Evolutionary conservation across 35 echinoderm and acorn worm species (phyloP), one percentile per base, ranked within the genome.

Genomic region (Ophiothrix spiculata): DNA sequence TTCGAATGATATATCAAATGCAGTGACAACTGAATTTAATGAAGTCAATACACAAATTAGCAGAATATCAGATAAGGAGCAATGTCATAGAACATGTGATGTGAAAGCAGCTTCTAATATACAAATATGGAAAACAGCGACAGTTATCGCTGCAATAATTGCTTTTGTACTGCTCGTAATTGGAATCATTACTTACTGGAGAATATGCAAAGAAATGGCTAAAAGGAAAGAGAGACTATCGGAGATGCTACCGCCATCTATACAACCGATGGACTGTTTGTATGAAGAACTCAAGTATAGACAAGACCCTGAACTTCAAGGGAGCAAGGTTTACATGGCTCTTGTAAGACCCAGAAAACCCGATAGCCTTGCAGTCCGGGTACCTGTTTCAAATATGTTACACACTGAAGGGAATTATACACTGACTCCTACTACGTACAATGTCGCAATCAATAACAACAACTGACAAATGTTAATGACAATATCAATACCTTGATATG

Each of bases 391-490:
- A 12, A 69, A n/a, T 69, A n/a, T 69, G 60, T n/a, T n/a, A n/a
- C 16, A 69, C 60, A 6, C 25, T 15, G 60, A 69, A 69, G 60
- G 60, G 1, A 69, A 69, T 69, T 69, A 69, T 25, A 69, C 60
- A 69, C 23, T 69, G 60, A 69, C 60, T n/a, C 60, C 60, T 69
- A 69, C 60, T 15, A 69, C 60, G n/a, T n/a, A n/a, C n/a, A n/a
- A n/a, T n/a, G n/a, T n/a, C n/a, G n/a, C n/a, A n/a, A n/a, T n/a
- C n/a, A n/a, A n/a, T n/a, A n/a, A n/a, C n/a, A n/a, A n/a, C n/a
- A n/a, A n/a, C n/a, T n/a, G n/a, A n/a, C n/a, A n/a, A n/a, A n/a
- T n/a, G n/a, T n/a, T n/a, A n/a, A n/a, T n/a, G n/a, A n/a, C n/a
- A n/a, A n/a, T n/a, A n/a, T n/a, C n/a, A n/a, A n/a, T n/a, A n/a